A percentile compares a stretch with the other conserved stretches of the same genome.
Evolutionary conservation across 2,797 vertebrate species (phyloP).

Genomic region (Acipenser transmontanus): DNA sequence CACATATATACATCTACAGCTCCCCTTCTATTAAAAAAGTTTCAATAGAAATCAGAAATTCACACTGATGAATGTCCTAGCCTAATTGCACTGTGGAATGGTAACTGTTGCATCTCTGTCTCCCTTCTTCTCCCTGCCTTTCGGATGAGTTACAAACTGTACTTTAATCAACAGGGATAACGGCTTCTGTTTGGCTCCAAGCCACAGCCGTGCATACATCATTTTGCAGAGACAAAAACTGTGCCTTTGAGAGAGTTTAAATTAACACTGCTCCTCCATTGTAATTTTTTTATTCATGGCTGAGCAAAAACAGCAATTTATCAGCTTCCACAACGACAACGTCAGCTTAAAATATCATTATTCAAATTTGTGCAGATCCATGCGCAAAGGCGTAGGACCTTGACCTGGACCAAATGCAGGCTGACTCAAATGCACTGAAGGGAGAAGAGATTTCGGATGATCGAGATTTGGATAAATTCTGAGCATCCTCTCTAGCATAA

Average conservation of each 20-base stretch:
- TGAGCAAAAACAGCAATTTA: constrained; percentile 52
- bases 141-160: constrained; percentile 46
- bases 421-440: constrained; percentile 5
- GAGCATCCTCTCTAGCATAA: too few species aligned
- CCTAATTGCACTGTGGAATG: neutral
- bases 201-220: constrained; percentile 41
- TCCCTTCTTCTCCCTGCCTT: constrained; percentile 31
- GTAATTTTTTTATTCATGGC: constrained; percentile 52
- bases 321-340: constrained; percentile 53
- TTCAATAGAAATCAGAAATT: too few species aligned
- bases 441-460: constrained; percentile 12
- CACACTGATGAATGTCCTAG: neutral
- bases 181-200: constrained; percentile 45
- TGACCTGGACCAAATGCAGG: constrained; percentile 2
- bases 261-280: constrained; percentile 37
- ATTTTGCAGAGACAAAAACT: constrained; percentile 27
- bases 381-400: constrained; percentile 11
- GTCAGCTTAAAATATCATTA: constrained; percentile 52
- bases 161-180: constrained; percentile 59
- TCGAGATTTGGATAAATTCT: constrained; percentile 1
- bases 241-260: constrained; percentile 38
- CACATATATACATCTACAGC: neutral
- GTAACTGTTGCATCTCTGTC: neutral
- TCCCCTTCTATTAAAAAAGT: too few species aligned
- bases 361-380: constrained; percentile 46